phyloP scores from a whole-genome alignment of 2,797 vertebrate genomes.

The Ctenosaura bakeri region DNA sequence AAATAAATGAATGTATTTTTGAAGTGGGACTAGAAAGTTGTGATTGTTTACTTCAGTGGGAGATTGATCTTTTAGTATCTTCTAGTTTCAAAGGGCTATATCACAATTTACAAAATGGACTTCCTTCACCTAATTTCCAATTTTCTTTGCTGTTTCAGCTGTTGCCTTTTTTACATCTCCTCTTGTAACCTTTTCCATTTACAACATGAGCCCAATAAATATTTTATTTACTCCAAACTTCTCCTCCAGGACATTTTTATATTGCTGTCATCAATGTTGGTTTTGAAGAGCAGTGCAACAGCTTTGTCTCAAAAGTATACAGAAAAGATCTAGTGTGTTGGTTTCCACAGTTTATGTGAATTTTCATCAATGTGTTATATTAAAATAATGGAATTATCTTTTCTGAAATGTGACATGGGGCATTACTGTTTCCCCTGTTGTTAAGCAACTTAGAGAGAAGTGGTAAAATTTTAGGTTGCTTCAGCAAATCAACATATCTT shows the following conservation, averaged over 20 bases:
- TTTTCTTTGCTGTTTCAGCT: conserved; percentile 45
- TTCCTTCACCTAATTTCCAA: not conserved
- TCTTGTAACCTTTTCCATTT: conserved; percentile 38
- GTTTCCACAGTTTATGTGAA: conserved; percentile 34
- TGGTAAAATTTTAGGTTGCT: not conserved
- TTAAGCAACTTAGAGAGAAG: not conserved
- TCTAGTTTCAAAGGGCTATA: not conserved
- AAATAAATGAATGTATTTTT: not conserved
- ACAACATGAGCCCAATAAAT: conserved; percentile 41
- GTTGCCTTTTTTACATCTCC: conserved; percentile 14
- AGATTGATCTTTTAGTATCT: not conserved
- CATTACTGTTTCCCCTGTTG: not conserved
- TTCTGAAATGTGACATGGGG: not conserved
- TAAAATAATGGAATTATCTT: conserved; percentile 35
- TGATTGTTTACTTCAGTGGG: not conserved
- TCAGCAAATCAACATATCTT: not conserved
- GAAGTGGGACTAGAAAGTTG: too few species aligned
- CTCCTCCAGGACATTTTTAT: conserved; percentile 48
- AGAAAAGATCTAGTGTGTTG: conserved; percentile 20
- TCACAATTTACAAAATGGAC: not conserved
- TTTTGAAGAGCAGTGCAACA: conserved; percentile 49
- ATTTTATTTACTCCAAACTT: conserved; percentile 54
- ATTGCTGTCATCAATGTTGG: not conserved
- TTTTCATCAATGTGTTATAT: conserved; percentile 32
- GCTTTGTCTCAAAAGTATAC: conserved; percentile 53